These are phyloP conservation scores for Emydocephalus ijimae DNA, from an alignment of 2,113 vertebrate genomes.

Conservation along the genomic window DNA sequence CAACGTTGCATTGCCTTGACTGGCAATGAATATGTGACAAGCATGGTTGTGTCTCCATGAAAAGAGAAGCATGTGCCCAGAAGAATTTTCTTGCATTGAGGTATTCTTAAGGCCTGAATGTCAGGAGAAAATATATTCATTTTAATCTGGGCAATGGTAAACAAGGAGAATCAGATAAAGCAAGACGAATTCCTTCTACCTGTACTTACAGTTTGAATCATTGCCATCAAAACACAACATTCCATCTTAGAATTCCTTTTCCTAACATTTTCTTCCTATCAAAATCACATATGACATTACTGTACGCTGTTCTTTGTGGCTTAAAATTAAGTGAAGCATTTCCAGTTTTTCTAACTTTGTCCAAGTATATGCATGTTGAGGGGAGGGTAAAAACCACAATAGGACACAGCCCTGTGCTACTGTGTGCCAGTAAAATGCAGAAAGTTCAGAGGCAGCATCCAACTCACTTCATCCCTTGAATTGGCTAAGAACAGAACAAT, in stretches of 20 bases:
- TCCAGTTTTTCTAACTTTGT: neutral
- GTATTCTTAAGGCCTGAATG: neutral
- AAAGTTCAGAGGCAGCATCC: neutral
- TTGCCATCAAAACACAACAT: neutral
- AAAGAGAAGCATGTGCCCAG: neutral
- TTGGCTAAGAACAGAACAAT: slow-evolving; percentile 13
- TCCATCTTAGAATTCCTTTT: neutral
- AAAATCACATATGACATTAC: neutral
- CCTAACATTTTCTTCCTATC: neutral
- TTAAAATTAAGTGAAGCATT: neutral
- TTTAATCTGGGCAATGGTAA: neutral
- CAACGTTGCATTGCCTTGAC: neutral
- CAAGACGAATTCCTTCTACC: neutral
- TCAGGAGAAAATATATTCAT: neutral
- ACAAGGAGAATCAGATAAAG: neutral
- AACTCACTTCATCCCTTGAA: slow-evolving; percentile 6
- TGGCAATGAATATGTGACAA: neutral
- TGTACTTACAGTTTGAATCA: neutral
- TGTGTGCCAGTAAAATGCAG: neutral
- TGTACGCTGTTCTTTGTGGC: neutral
- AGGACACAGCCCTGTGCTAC: neutral
- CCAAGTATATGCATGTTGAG: neutral
- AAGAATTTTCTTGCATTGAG: neutral
- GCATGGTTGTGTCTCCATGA: neutral
- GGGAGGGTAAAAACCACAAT: neutral